Evolutionary conservation across 2,113 vertebrate genomes (phyloP), one percentile per base, ranked within the genome.

Genomic region (Balaenoptera acutorostrata): DNA sequence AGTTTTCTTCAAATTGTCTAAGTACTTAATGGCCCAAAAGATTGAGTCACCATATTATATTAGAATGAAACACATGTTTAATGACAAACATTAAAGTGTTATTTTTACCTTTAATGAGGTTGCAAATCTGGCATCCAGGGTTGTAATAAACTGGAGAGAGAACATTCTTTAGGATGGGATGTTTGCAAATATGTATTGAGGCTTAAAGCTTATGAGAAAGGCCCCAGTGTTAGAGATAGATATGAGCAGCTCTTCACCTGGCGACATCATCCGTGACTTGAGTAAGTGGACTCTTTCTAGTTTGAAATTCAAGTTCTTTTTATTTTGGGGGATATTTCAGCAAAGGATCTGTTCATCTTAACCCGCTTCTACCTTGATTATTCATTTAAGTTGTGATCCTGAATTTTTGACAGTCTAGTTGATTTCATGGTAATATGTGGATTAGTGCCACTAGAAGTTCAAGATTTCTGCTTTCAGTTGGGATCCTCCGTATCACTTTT

Each of bases 401-500:
- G 63, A 63, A 59, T 97, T 98, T 98, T 44, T 94, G 63, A 61
- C 18, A 1, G 49, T 88, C 11, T 18, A 61, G 39, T 66, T 88
- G 46, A 95, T 97, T 68, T 96, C 97, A 39, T 97, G 88, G 89
- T 93, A 97, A 92, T 89, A 93, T 8, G 41, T 31, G 92, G 74
- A 72, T 25, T 41, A 63, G 33, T 74, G 25, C 57, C 61, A 36
- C 29, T 66, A 20, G 49, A 44, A 44, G 8, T 14, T 87, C 46
- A 23, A 57, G 83, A 59, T 87, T 69, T 59, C 36, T 68, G 61
- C 61, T 93, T 78, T 87, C 46, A 78, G 10, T 85, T 39, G 61
- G 44, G 33, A 49, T 64, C 27, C 25, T 88, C 66, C 14, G 31
- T 82, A 44, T 85, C 27, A 20, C 21, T 75, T 29, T 64, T 85